phyloP scores from a whole-genome alignment of 2,888 invertebrate genomes.

The Mythimna pallens region DNA sequence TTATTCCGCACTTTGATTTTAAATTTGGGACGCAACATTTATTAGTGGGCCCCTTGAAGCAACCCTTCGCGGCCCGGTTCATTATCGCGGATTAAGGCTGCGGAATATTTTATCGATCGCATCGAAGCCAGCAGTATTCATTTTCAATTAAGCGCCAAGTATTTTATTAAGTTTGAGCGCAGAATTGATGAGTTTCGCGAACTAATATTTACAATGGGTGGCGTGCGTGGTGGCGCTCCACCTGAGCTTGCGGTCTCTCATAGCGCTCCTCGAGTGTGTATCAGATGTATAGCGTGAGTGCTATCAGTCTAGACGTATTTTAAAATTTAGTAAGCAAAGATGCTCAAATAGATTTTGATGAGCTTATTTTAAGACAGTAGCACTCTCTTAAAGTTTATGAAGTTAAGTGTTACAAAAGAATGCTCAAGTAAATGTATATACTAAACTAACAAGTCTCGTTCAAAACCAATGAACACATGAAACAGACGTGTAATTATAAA shows the following conservation, averaged over 20 bases:
- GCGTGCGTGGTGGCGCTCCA: constrained; percentile 79
- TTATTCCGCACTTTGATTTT: constrained; percentile 91
- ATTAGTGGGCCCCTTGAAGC: constrained; percentile 88
- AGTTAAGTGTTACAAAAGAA: neutral
- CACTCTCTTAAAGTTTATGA: neutral
- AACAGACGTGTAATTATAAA: constrained; percentile 38
- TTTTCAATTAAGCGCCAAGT: constrained; percentile 91
- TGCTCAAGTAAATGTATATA: neutral
- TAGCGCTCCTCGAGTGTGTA: constrained; percentile 62
- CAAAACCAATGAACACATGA: constrained; percentile 3
- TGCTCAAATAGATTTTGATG: neutral
- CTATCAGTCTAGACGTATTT: constrained; percentile 61
- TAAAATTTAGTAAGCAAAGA: constrained; percentile 23
- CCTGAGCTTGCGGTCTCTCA: constrained; percentile 74
- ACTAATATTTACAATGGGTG: constrained; percentile 90
- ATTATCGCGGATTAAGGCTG: constrained; percentile 90
- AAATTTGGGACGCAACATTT: constrained; percentile 90
- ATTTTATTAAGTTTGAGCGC: constrained; percentile 90
- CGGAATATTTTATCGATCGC: constrained; percentile 90
- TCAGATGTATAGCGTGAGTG: constrained; percentile 42
- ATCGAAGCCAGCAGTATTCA: constrained; percentile 87
- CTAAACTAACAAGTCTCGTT: neutral
- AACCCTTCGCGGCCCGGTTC: constrained; percentile 88
- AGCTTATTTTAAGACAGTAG: neutral
- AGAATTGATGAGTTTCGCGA: constrained; percentile 90